Conservation (phyloP, 2,888 invertebrate species). For the Gisinianus flammeolus region DNA sequence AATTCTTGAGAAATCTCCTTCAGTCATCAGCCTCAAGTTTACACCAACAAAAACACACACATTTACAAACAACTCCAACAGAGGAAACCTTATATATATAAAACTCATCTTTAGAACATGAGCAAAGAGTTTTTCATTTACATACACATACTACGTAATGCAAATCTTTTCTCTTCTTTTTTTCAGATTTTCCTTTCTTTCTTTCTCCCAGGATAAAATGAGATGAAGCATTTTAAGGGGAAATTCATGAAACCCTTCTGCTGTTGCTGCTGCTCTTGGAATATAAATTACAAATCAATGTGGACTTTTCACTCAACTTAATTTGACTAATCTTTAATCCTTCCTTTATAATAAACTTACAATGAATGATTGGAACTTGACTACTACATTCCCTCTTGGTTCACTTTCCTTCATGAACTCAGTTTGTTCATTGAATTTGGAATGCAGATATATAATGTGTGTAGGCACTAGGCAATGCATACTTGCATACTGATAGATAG, state of each 20-base stretch:
- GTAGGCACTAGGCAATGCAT: too few species aligned
- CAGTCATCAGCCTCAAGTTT: not conserved
- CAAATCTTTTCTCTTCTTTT: not conserved
- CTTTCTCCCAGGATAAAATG: not conserved
- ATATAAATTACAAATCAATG: constrained; percentile 8
- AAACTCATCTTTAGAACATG: constrained; percentile 5
- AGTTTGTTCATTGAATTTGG: too few species aligned
- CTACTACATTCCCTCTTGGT: too few species aligned
- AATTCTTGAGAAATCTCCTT: too few species aligned
- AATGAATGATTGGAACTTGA: constrained; percentile 1
- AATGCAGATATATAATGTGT: too few species aligned
- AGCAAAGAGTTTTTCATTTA: not conserved
- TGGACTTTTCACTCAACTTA: constrained; percentile 1
- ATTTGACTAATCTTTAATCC: not conserved
- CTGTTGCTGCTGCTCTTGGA: too few species aligned
- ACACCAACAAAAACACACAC: not conserved
- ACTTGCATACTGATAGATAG: too few species aligned
- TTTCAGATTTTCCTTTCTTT: not conserved
- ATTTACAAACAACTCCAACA: not conserved
- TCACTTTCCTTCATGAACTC: too few species aligned
- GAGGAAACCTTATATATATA: too few species aligned
- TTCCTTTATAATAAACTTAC: not conserved
- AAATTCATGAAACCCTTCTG: constrained; percentile 4
- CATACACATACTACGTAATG: not conserved
- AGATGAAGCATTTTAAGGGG: too few species aligned